A percentile compares a stretch with the other conserved stretches of the same genome.
Conservation (phyloP, 2,888 invertebrate species). For the Deladenus siricidicola region DNA sequence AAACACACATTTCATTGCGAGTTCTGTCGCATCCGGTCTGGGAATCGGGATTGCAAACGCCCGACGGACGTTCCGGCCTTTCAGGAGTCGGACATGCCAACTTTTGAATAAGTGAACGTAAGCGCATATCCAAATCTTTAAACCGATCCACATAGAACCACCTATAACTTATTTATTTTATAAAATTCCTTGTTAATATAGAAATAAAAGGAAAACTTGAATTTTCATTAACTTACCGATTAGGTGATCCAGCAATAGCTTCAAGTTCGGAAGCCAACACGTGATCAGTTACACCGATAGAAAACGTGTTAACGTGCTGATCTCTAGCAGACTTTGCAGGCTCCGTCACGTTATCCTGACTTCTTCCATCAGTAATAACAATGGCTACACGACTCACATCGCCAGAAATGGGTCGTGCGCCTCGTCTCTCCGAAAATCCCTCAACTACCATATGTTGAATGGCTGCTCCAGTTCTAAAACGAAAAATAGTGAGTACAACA, state of each 20-base stretch:
- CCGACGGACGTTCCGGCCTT: slow-evolving; percentile 25
- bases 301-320: slow-evolving; percentile 39
- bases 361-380: slow-evolving; percentile 55
- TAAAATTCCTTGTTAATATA: no score
- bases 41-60: slow-evolving; percentile 44
- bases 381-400: slow-evolving; percentile 54
- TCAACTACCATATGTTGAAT: slow-evolving; percentile 53
- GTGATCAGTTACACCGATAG: slow-evolving; percentile 54
- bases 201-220: no score
- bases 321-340: slow-evolving; percentile 51
- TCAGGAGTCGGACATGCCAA: slow-evolving; percentile 46
- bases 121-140: slow-evolving; percentile 52
- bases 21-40: slow-evolving; percentile 52
- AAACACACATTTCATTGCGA: slow-evolving; percentile 45
- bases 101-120: slow-evolving; percentile 52
- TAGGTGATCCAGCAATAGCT: slow-evolving; percentile 50
- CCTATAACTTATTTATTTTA: no score
- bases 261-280: slow-evolving; percentile 51
- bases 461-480: slow-evolving; percentile 49
- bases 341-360: slow-evolving; percentile 53
- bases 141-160: slow-evolving; percentile 54
- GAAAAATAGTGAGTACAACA: not conserved
- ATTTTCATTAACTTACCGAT: not conserved
- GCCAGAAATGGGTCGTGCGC: slow-evolving; percentile 42
- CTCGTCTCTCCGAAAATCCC: slow-evolving; percentile 50